phyloP scores from a whole-genome alignment of 2,888 invertebrate species.

The Ariolimax columbianus region DNA sequence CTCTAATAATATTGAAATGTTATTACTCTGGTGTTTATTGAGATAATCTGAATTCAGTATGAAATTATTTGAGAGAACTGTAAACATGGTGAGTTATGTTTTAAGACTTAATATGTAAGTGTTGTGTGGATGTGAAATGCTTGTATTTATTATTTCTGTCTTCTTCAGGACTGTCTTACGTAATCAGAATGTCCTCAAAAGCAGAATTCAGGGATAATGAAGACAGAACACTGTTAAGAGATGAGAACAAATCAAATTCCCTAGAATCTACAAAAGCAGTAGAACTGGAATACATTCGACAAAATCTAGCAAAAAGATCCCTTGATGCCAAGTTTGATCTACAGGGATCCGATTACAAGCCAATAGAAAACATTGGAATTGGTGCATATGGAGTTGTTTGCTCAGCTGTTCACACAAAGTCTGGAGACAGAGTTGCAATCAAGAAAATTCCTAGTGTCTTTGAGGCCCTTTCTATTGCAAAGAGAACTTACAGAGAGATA shows the following conservation, averaged over 20 bases:
- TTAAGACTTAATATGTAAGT: too few species aligned
- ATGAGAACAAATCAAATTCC: slow-evolving; percentile 6
- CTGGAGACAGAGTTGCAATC: slow-evolving; percentile 78
- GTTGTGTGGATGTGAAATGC: too few species aligned
- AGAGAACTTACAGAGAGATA: slow-evolving; percentile 80
- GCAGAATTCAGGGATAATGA: neutral
- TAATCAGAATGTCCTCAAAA: slow-evolving; percentile 33
- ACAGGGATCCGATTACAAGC: slow-evolving; percentile 75
- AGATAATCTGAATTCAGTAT: too few species aligned
- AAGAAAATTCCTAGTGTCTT: slow-evolving; percentile 80
- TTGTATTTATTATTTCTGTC: neutral
- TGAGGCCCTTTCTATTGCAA: slow-evolving; percentile 78
- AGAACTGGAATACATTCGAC: slow-evolving; percentile 53
- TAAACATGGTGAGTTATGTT: too few species aligned
- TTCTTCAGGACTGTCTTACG: neutral
- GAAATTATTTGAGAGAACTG: too few species aligned
- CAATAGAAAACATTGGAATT: slow-evolving; percentile 77
- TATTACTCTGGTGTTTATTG: too few species aligned
- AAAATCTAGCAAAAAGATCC: slow-evolving; percentile 68
- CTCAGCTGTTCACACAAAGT: slow-evolving; percentile 77
- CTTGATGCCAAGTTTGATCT: slow-evolving; percentile 79
- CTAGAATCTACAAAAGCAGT: slow-evolving; percentile 35
- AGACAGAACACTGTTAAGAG: neutral
- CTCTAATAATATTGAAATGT: too few species aligned
- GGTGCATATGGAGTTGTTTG: slow-evolving; percentile 81